Conservation (phyloP, 2,113 vertebrate species). For the Emydura subglobosa region DNA sequence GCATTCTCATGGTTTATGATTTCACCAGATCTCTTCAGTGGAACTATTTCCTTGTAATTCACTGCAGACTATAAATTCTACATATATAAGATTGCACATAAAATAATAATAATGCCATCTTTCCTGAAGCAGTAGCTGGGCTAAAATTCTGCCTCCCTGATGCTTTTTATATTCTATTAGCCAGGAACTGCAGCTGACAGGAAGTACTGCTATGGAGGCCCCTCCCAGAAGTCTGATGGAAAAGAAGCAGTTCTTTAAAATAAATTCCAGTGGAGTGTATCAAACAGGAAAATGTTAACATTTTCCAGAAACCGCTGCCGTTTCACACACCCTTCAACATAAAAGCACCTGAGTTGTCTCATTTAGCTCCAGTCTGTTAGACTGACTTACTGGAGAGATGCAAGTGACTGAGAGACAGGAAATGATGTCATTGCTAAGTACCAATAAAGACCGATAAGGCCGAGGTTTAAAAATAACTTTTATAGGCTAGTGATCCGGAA, state of each 20-base stretch:
- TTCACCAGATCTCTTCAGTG: conserved; percentile 69
- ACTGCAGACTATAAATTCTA: conserved; percentile 61
- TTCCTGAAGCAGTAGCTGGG: conserved; percentile 59
- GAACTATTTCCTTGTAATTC: conserved; percentile 69
- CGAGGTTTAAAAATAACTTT: conserved; percentile 28
- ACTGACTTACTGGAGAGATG: conserved; percentile 39
- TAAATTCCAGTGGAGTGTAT: conserved; percentile 53
- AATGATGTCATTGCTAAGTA: conserved; percentile 29
- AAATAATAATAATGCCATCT: conserved; percentile 64
- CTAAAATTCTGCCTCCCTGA: conserved; percentile 66
- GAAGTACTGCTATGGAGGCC: conserved; percentile 51
- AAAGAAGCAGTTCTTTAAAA: conserved; percentile 44
- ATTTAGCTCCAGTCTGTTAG: conserved; percentile 45
- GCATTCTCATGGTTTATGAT: conserved; percentile 73
- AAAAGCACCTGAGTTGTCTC: conserved; percentile 37
- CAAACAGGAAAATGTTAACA: conserved; percentile 74
- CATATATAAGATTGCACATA: conserved; percentile 55
- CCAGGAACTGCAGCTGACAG: conserved; percentile 64
- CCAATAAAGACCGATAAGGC: conserved; percentile 10
- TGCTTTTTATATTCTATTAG: conserved; percentile 68
- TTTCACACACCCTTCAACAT: conserved; percentile 35
- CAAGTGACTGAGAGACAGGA: neutral
- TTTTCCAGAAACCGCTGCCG: conserved; percentile 74
- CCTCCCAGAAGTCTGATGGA: conserved; percentile 35
- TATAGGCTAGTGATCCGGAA: neutral